Base-by-base conservation (phyloP, 2,113 vertebrate genomes). In the Furnarius figulus region DNA sequence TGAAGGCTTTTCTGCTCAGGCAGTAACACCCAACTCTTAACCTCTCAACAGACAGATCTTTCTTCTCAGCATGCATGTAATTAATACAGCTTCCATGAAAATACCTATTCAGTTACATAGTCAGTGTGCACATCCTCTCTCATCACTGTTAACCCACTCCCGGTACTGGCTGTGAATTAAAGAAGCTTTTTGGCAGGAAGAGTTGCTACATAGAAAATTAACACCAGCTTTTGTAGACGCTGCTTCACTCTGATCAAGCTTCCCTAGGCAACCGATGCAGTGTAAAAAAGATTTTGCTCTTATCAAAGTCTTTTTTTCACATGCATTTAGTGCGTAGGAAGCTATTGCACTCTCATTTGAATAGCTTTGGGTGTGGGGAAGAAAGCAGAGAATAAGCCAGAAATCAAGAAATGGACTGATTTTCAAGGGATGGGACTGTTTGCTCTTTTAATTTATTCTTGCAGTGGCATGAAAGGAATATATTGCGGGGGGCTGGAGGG, bases 251-350 rank as follows among this genome's bases (percentile, higher is more conserved):
- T 61, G 72, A 91, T 94, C 76, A 65, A 94, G 92, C 90, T 90
- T 94, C 85, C 56, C 93, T 90, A 88, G 93, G 95, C 95, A 96
- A 94, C 93, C 82, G 87, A 8, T 66, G 78, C 77, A 74, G 39
- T 55, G 56, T 58, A 86, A 90, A 92, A 92, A 89, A 89, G 79
- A 81, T 93, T 94, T 74, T 90, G 85, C 90, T 93, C 87, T 92
- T 91, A 96, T 96, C 94, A 93, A 94, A 90, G 90, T 93, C 58
- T 70, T 79, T 91, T 88, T 80, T 88, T 40, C 55, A 31, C 67
- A 40, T 92, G 73, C n/a, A 42, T 96, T 84, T 90, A 84, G 65
- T 86, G 79, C 30, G 46, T 96, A 95, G 94, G 89, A 94, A 94
- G 87, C 89, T 93, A 37, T 84, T 94, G n/a, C 58, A 1, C 47